phyloP scores from a whole-genome alignment of 2,113 vertebrate species.

The Sebastes schlegelii region DNA sequence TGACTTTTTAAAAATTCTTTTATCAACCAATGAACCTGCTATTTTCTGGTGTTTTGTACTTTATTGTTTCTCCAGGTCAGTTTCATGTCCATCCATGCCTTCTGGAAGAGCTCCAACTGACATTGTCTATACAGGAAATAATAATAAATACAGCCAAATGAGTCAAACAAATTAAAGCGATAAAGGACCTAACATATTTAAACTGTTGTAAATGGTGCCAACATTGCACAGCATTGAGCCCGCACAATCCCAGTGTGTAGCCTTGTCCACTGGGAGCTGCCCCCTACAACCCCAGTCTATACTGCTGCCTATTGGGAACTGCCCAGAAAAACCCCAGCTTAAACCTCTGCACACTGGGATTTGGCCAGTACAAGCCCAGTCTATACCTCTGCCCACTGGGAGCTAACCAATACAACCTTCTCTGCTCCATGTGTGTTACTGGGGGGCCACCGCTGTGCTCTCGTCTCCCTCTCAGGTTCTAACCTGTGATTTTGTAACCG shows the following conservation, averaged over 20 bases:
- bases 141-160: neutral
- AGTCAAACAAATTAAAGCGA: no score
- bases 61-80: neutral
- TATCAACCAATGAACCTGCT: neutral
- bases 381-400: conserved; percentile 20
- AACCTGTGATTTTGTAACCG: conserved; percentile 20
- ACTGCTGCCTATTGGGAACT: conserved; percentile 11
- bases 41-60: neutral
- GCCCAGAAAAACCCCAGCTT: conserved; percentile 18
- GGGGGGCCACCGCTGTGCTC: conserved; percentile 1
- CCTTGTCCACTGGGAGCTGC: conserved; percentile 3
- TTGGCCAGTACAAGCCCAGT: conserved; percentile 37
- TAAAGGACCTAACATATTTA: no score
- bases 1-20: neutral
- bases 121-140: neutral
- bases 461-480: neutral
- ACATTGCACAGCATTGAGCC: neutral
- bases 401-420: conserved; percentile 14
- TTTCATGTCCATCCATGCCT: neutral
- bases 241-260: neutral
- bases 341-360: conserved; percentile 41
- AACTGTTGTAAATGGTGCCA: neutral
- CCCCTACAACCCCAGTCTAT: conserved; percentile 2
- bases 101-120: neutral
- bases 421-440: conserved; percentile 9